Conservation (phyloP, 1,140 invertebrate genomes). For the Mercenaria mercenaria region DNA sequence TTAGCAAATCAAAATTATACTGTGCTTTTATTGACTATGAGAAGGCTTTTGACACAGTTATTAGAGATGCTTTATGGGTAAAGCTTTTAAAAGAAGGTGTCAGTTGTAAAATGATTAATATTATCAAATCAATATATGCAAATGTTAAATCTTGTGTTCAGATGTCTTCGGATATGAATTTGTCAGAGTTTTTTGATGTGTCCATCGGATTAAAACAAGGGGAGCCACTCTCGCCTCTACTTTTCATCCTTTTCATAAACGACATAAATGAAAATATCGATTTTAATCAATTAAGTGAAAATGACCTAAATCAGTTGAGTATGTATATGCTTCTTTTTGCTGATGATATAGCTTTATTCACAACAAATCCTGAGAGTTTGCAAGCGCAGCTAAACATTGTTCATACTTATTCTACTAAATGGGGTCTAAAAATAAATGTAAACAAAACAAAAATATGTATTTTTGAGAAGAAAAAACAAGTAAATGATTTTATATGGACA, state of each 20-base stretch:
- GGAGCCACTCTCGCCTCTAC: neutral
- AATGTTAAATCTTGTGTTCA: conserved; percentile 16
- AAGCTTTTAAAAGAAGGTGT: conserved; percentile 6
- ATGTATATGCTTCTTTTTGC: conserved; percentile 24
- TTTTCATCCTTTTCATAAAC: conserved; percentile 37
- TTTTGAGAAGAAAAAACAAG: conserved; percentile 10
- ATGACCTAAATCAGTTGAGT: neutral
- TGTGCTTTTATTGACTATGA: conserved; percentile 32
- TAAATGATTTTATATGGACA: neutral
- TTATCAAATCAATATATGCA: conserved; percentile 21
- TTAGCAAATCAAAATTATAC: neutral
- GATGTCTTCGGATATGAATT: neutral
- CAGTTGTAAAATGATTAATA: conserved; percentile 33
- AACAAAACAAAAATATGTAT: conserved; percentile 47
- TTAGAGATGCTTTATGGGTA: conserved; percentile 28
- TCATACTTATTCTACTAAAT: neutral
- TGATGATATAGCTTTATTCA: conserved; percentile 22
- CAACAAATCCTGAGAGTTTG: conserved; percentile 8
- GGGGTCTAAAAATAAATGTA: conserved; percentile 8
- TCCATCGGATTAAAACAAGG: conserved; percentile 27
- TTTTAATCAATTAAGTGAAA: neutral
- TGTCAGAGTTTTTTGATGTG: conserved; percentile 6
- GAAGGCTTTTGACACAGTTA: conserved; percentile 28
- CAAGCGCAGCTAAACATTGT: neutral
- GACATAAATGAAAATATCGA: neutral